phyloP scores from a whole-genome alignment of 1,140 invertebrate species.

The Ceratina australensis region DNA sequence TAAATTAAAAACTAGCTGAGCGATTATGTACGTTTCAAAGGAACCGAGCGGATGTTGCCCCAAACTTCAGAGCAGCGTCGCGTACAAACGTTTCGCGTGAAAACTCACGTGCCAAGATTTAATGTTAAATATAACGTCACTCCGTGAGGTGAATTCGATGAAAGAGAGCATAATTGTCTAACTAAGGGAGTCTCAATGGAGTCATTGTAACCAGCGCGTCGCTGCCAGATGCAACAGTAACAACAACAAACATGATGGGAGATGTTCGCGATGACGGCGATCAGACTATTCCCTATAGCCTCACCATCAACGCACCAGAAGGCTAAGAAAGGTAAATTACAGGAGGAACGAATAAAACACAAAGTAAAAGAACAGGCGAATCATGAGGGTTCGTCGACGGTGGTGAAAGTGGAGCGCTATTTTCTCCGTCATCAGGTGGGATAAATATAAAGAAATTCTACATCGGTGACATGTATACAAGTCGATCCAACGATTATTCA shows the following conservation, averaged over 20 bases:
- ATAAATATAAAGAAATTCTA: slow-evolving; percentile 9
- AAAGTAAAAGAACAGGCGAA: slow-evolving; percentile 46
- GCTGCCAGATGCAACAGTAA: slow-evolving; percentile 16
- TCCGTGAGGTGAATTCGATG: too few relatives aligned
- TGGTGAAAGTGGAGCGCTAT: not conserved
- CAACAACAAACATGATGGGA: slow-evolving; percentile 50
- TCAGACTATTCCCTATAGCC: slow-evolving; percentile 56
- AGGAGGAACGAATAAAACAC: slow-evolving; percentile 52
- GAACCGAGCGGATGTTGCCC: too few relatives aligned
- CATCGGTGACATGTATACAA: slow-evolving; percentile 37
- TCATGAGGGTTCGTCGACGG: slow-evolving; percentile 4
- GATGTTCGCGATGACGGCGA: slow-evolving; percentile 46
- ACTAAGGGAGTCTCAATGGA: too few relatives aligned
- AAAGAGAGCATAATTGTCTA: too few relatives aligned
- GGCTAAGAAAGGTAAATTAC: slow-evolving; percentile 47
- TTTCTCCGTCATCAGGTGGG: not conserved
- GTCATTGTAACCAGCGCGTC: slow-evolving; percentile 40
- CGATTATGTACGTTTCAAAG: too few relatives aligned
- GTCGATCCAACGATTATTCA: not conserved
- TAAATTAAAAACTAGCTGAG: too few relatives aligned
- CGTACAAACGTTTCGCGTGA: too few relatives aligned
- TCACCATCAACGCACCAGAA: slow-evolving; percentile 49
- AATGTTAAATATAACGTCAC: too few relatives aligned
- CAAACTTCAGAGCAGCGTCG: too few relatives aligned
- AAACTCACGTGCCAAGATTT: too few relatives aligned